Base-by-base conservation (phyloP, 2,888 invertebrate species). In the Trichogramma dendrolimi region DNA sequence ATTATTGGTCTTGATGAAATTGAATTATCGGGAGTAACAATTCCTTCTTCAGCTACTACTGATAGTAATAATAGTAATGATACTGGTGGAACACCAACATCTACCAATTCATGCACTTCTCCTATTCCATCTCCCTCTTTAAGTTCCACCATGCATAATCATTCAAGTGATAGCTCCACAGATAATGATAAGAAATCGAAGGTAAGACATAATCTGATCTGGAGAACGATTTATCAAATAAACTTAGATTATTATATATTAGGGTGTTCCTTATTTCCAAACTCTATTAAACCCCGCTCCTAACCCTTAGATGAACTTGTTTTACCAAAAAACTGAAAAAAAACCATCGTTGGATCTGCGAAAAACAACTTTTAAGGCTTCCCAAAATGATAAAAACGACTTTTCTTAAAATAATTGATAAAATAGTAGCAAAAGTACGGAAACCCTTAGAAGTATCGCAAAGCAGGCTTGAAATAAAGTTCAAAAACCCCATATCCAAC, bases 1-100 rank as follows among this genome's bases (percentile, higher is more conserved):
- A 94, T 98, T 77, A 91, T 92, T 73, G 92, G 97, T 64, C 82
- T 95, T 68, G 93, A 94, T 76, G 94, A 94, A 75, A 90, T 93
- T 55, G 92, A 92, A 78, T 82, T 92, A 62, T 90, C 91, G 63
- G 92, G 91, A 46, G 91, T 90, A 49, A 90, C 89, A 60, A 81
- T 89, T 63, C 88, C 89, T 0, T 88, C 89, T 6, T 88, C 90
- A 38, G 91, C 90, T 58, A 91, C 91, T 68, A 91, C 91, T 60
- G 92, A 91, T 77, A 91, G 91, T 77, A 89, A 89, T 75, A 87
- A 88, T 77, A 87, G 88, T 75, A 90, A 90, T 77, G 90, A 89
- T 80, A 90, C 90, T 41, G 88, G 88, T 60, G 91, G 89, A 62
- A 91, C 92, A 55, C 92, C 92, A 49, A 88, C 90, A 69, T 92